Evolutionary conservation across 53 echinoderm and acorn worm species (phyloP).

Genomic region (Luidia sarsii): DNA sequence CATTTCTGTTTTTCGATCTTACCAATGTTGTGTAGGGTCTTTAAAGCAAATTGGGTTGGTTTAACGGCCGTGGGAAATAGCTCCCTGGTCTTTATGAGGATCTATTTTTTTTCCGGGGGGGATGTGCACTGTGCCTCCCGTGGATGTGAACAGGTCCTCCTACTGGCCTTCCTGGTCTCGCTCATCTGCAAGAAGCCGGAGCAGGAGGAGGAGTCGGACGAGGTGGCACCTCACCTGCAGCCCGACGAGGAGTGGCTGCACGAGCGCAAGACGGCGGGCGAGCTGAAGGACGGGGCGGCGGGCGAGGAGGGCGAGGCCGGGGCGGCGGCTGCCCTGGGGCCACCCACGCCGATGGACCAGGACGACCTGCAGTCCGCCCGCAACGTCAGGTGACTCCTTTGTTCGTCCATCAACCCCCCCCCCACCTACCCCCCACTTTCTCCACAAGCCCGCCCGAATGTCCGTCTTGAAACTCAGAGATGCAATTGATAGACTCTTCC

Average conservation of each 20-base stretch:
- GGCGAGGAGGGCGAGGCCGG: constrained; percentile 29
- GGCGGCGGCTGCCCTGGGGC: neutral
- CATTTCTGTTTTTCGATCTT: too few species aligned
- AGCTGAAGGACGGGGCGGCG: constrained; percentile 56
- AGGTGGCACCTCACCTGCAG: constrained; percentile 58
- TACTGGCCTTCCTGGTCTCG: constrained; percentile 80
- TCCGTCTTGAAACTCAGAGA: too few species aligned
- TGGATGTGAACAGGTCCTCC: constrained; percentile 78
- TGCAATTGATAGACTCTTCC: too few species aligned
- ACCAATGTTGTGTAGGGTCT: too few species aligned
- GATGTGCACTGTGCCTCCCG: too few species aligned
- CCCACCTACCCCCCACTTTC: too few species aligned
- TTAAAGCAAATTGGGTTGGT: too few species aligned
- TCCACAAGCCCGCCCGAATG: too few species aligned
- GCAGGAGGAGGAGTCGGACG: constrained; percentile 66
- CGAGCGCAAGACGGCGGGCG: constrained; percentile 71
- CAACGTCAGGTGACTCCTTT: constrained; percentile 66
- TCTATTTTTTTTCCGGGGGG: too few species aligned
- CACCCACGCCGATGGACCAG: constrained; percentile 49
- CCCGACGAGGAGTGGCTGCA: constrained; percentile 90
- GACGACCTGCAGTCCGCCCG: constrained; percentile 69
- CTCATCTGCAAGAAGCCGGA: constrained; percentile 87
- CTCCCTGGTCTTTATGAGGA: too few species aligned
- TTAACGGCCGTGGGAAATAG: too few species aligned
- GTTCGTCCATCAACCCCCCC: too few species aligned